Base-by-base conservation (phyloP, 2,113 vertebrate genomes). In the Chascanopsetta lugubris region DNA sequence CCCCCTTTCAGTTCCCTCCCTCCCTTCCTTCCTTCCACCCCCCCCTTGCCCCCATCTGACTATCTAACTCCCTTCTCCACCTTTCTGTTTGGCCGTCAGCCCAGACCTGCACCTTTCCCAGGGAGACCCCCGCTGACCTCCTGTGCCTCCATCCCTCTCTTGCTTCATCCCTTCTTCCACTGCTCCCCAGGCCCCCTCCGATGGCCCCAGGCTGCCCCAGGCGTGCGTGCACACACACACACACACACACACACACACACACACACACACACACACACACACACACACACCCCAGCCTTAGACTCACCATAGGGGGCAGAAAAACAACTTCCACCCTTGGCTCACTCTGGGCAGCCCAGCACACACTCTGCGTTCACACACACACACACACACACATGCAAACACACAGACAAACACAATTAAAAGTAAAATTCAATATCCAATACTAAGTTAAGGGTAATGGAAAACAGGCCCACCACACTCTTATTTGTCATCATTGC, bases 241-340 rank as follows among this genome's bases (percentile, higher is more conserved):
- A 49, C 34, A 47, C 68, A 61, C 65, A 73, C 64, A 69, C 63
- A 49, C 57, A 75, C 71, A 22, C 63, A 51, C 55, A 55, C 58
- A 42, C 57, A 74, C 71, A 18, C 64, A 47, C 50, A 55, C 54
- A 42, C 32, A 58, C 76, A 74, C 85, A 48, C 65, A 83, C 71
- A 75, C 27, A 53, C 50, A n/a, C n/a, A n/a, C n/a, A n/a, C n/a
- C n/a, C n/a, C n/a, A 36, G 45, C 25, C 40, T 45, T 61, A 55
- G 83, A 87, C 79, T 79, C 83, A 81, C 92, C 70, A 61, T 84
- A 90, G 92, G 92, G 89, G 90, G 91, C 88, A 93, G 86, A 92
- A 93, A 92, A 92, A 91, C 90, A 92, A 93, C 90, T 89, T 91
- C 86, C 89, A 92, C 89, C 87, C 87, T 79, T 85, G 85, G 87